A percentile compares a stretch with the other conserved stretches of the same genome.
phyloP scores from a whole-genome alignment of 1,140 invertebrate species.

The Drosophila littoralis region DNA sequence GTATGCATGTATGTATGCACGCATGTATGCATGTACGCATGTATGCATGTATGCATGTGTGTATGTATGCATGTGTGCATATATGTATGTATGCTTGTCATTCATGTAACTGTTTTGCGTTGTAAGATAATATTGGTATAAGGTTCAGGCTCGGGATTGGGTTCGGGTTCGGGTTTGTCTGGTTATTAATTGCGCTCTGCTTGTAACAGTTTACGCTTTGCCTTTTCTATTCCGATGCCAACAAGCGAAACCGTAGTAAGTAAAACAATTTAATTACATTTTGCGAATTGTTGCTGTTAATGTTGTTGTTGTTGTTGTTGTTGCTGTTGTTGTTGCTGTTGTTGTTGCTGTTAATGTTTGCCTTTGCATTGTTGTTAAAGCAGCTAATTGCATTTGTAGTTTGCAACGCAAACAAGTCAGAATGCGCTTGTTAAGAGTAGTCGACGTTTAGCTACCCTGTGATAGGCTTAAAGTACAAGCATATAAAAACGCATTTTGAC shows the following conservation, averaged over 20 bases:
- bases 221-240: slow-evolving; percentile 42
- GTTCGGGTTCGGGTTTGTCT: slow-evolving; percentile 26
- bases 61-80: neutral
- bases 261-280: slow-evolving; percentile 80
- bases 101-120: slow-evolving; percentile 2
- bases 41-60: neutral
- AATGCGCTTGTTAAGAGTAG: neutral
- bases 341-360: slow-evolving; percentile 9
- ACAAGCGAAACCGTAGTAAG: slow-evolving; percentile 77
- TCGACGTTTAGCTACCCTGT: slow-evolving; percentile 1
- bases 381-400: slow-evolving; percentile 67
- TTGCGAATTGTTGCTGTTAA: slow-evolving; percentile 49
- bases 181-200: slow-evolving; percentile 39
- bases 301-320: slow-evolving; percentile 29
- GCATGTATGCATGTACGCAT: neutral
- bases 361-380: slow-evolving; percentile 37
- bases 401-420: slow-evolving; percentile 14
- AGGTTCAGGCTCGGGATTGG: slow-evolving; percentile 7
- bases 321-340: slow-evolving; percentile 9
- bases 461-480: neutral
- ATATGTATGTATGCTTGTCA: neutral
- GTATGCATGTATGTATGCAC: slow-evolving; percentile 5
- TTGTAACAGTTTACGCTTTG: slow-evolving; percentile 56
- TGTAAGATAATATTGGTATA: slow-evolving; percentile 23
- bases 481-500: neutral